Base-by-base conservation (phyloP, 2,888 invertebrate genomes). In the Andrena camellia region DNA sequence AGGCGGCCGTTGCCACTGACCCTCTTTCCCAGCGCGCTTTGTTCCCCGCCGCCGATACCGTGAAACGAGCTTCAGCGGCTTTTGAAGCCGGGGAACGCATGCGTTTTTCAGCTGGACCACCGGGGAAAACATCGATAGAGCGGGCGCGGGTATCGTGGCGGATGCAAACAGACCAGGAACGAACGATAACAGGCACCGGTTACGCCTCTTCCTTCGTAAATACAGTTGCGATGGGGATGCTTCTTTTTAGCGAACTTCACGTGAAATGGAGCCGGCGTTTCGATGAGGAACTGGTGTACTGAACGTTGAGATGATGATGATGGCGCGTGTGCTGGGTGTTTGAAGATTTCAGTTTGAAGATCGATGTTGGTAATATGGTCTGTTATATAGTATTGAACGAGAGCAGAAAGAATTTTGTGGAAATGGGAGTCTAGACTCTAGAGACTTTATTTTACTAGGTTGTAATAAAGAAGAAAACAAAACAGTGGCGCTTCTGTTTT, bases 111-210 rank as follows among this genome's bases (percentile, higher is more conserved):
- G 64, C 62, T 35, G 33, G 23, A 23, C 48, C 29, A 7, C 66
- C 66, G 77, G 66, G 62, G 60, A 60, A 72, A 78, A 73, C 78
- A 73, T 73, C 78, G 60, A 78, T 73, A 62, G 64, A 78, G 72
- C 71, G 23, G 23, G 33, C 42, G 60, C 59, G 52, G 64, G 75
- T 60, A 64, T 78, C 72, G 72, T 26, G 52, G 42, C 59, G 59
- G 60, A 67, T 67, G 72, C 72, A 73, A 72, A 78, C 66, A 66
- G 62, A 57, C 33, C 59, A 23, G 57, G 64, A 35, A 42, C 64
- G 33, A 63, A 31, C 50, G 57, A 48, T 31, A 64, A 71, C 77
- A 71, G 54, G 54, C 35, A 31, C 13, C 69, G 31, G 33, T 54
- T 54, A 52, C 35, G 50, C 50, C 59, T 62, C 48, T 50, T 29